These are phyloP conservation scores for Thecocarcelia acutangulata DNA, from an alignment of 2,888 invertebrate genomes.

Conservation along the genomic window DNA sequence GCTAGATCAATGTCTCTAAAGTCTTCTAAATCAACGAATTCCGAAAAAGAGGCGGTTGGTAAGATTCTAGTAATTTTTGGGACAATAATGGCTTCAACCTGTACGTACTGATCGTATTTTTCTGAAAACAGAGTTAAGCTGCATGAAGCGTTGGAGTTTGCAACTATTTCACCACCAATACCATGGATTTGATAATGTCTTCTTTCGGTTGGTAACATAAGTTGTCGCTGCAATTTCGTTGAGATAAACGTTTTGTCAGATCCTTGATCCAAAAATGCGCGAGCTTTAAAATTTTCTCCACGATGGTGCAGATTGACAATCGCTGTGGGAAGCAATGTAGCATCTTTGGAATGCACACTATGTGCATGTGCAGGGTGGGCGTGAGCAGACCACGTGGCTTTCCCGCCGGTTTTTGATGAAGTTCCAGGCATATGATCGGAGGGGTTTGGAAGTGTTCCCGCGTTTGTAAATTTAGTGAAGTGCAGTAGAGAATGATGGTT, in stretches of 20 bases:
- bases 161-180: no score
- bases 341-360: not conserved
- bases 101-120: not conserved
- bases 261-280: not conserved
- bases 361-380: no score
- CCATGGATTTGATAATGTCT: not conserved
- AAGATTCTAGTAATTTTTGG: not conserved
- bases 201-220: not conserved
- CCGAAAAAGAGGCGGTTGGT: not conserved
- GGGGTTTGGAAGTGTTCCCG: not conserved
- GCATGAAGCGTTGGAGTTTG: not conserved
- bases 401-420: not conserved
- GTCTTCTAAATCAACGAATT: not conserved
- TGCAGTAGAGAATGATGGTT: no score
- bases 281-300: conserved; percentile 1
- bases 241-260: no score
- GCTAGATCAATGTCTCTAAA: not conserved
- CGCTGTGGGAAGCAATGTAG: not conserved
- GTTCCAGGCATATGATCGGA: not conserved
- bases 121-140: not conserved
- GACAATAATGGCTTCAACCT: not conserved
- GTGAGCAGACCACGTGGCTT: no score
- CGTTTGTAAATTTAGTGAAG: not conserved
- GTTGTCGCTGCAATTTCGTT: not conserved
- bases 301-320: not conserved